phyloP scores from a whole-genome alignment of 2,888 invertebrate genomes.

The Drosophila tanythrix region DNA sequence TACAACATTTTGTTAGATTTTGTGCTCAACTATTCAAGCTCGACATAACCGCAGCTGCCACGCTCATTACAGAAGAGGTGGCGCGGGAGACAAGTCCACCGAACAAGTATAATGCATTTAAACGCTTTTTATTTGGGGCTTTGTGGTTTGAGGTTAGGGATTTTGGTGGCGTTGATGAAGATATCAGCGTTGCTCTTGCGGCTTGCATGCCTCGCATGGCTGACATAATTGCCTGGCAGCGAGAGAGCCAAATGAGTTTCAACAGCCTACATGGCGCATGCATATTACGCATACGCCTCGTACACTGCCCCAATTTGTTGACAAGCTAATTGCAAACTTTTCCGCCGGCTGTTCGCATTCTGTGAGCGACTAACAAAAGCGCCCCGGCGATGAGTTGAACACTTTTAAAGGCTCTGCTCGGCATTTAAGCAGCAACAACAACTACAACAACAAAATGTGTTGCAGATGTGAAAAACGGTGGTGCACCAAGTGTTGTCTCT shows the following conservation, averaged over 20 bases:
- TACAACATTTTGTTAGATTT: constrained; percentile 24
- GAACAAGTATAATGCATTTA: constrained; percentile 54
- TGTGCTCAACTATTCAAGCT: constrained; percentile 8
- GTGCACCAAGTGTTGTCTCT: constrained; percentile 63
- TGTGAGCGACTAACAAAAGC: constrained; percentile 42
- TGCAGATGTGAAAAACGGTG: constrained; percentile 57
- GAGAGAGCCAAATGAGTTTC: constrained; percentile 14
- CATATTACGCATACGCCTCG: constrained; percentile 60
- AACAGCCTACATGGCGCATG: constrained; percentile 1
- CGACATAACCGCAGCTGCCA: constrained; percentile 17
- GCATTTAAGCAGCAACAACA: constrained; percentile 37
- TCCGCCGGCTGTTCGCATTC: constrained; percentile 53
- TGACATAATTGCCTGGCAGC: constrained; percentile 30
- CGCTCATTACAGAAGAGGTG: neutral
- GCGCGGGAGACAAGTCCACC: neutral
- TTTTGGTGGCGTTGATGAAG: constrained; percentile 21
- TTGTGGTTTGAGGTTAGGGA: neutral
- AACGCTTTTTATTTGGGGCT: constrained; percentile 22
- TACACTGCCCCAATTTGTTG: constrained; percentile 55
- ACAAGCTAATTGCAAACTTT: constrained; percentile 74
- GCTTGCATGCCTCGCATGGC: constrained; percentile 38
- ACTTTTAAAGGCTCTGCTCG: constrained; percentile 42
- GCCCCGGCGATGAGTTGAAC: constrained; percentile 25
- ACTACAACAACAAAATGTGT: constrained; percentile 6
- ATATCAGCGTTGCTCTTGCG: constrained; percentile 15